Evolutionary conservation across 2,113 vertebrate genomes (phyloP), one percentile per base, ranked within the genome.

Genomic region (Centropus unirufus): DNA sequence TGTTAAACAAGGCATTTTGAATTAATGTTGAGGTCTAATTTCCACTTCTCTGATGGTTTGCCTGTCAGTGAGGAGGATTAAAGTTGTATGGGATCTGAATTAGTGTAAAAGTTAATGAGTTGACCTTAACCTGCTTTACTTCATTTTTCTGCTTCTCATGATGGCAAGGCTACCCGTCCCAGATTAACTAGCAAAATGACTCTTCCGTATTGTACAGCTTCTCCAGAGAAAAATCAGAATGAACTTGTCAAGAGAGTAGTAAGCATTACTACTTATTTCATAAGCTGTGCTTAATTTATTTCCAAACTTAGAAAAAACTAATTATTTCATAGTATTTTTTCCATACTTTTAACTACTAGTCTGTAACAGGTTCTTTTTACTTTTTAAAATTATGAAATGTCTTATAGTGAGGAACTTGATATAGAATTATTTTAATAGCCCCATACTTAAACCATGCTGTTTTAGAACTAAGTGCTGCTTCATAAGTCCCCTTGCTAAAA

Each of bases 61-160:
- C 63, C 59, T 92, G 82, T 88, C 87, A 94, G 67, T 88, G 84
- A 91, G 63, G 72, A 92, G 73, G 63, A 91, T 92, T 90, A 96
- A 92, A 92, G 23, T 77, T 91, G 67, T 59, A 67, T 83, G 34
- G 67, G 63, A 89, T 92, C 75, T 73, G 90, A 94, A 94, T 95
- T 91, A 42, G 83, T 91, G 78, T 77, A 95, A 97, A 97, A 93
- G 81, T 95, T 97, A 95, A 95, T 83, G 55, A 85, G 75, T 86
- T 95, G 87, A 92, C 94, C 93, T 96, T 91, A 92, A 94, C 79
- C 42, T 90, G 39, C 78, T 91, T 94, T 94, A 73, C 55, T 90
- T 77, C 42, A 73, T 94, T 92, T 76, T 95, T 93, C 52, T 76
- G 3, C 67, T 94, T 91, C 72, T 55, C 11, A 12, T 55, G 40